phyloP scores from a whole-genome alignment of 2,888 invertebrate species.

The Drosophila planitibia region DNA sequence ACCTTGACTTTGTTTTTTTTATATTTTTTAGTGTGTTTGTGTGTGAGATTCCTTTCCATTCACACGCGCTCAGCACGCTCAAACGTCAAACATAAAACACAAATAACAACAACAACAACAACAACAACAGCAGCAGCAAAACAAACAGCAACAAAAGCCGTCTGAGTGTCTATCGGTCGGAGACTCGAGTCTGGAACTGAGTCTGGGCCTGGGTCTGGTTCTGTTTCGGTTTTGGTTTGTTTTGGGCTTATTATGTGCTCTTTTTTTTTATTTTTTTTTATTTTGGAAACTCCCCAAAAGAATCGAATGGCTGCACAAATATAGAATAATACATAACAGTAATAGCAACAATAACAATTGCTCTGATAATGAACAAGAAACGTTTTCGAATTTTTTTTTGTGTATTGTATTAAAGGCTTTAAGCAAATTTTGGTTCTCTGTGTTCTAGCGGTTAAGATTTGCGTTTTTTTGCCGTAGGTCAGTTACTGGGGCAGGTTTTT shows the following conservation, averaged over 20 bases:
- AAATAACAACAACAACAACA: slow-evolving; percentile 46
- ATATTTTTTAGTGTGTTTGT: slow-evolving; percentile 40
- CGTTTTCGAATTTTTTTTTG: slow-evolving; percentile 29
- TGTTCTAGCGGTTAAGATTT: slow-evolving; percentile 69
- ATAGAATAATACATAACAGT: slow-evolving; percentile 55
- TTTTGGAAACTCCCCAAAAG: slow-evolving; percentile 23
- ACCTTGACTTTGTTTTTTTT: slow-evolving; percentile 85
- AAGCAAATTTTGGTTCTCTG: slow-evolving; percentile 32
- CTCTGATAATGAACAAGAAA: slow-evolving; percentile 71
- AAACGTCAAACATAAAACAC: slow-evolving; percentile 79
- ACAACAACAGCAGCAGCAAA: slow-evolving; percentile 33
- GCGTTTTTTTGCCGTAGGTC: slow-evolving; percentile 67
- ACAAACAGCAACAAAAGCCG: slow-evolving; percentile 69
- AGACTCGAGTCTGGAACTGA: slow-evolving; percentile 60
- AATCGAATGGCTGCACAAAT: slow-evolving; percentile 71
- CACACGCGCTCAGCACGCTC: slow-evolving; percentile 80
- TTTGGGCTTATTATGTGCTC: slow-evolving; percentile 57
- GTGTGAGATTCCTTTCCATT: slow-evolving; percentile 77
- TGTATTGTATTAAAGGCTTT: slow-evolving; percentile 49
- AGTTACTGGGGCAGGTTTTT: slow-evolving; percentile 70
- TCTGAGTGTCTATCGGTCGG: slow-evolving; percentile 77
- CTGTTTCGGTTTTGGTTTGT: slow-evolving; percentile 43
- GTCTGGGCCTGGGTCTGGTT: slow-evolving; percentile 35
- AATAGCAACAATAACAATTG: slow-evolving; percentile 53
- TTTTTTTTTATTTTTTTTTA: slow-evolving; percentile 4